Conservation (phyloP, 2,888 invertebrate species). For the Charanyca ferruginea region DNA sequence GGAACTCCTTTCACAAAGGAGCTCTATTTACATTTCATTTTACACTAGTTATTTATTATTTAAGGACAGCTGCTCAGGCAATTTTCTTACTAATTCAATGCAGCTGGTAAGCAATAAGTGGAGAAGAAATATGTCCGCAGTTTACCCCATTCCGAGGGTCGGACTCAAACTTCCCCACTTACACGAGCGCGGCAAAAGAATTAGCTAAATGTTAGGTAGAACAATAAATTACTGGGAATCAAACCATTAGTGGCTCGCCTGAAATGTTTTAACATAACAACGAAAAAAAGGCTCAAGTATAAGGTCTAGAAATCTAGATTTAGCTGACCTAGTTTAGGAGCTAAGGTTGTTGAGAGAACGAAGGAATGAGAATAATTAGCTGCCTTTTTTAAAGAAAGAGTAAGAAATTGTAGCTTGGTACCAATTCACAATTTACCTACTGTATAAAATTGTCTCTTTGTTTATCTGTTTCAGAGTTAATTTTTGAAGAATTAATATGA, state of each 20-base stretch:
- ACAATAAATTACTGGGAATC: constrained; percentile 65
- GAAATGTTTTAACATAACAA: constrained; percentile 59
- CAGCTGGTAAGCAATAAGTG: constrained; percentile 28
- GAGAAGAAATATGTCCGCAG: constrained; percentile 8
- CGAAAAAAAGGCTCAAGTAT: constrained; percentile 29
- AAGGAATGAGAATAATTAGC: constrained; percentile 5
- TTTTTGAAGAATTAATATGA: neutral
- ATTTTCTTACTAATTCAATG: neutral
- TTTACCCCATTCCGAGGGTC: neutral
- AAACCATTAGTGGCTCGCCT: constrained; percentile 62
- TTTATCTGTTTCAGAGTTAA: neutral
- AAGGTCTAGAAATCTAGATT: constrained; percentile 8
- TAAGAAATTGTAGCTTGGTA: neutral
- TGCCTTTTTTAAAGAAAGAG: neutral
- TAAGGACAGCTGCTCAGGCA: neutral
- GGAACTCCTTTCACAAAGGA: too few relatives aligned
- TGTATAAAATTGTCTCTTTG: neutral
- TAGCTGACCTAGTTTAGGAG: constrained; percentile 31
- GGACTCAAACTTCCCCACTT: constrained; percentile 36
- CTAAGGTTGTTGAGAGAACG: neutral
- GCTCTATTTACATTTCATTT: too few relatives aligned
- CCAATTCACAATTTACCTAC: too few relatives aligned
- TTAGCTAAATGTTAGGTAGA: constrained; percentile 59
- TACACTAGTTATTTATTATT: neutral
- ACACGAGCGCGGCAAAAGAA: constrained; percentile 60